A percentile compares a stretch with the other conserved stretches of the same genome.
Evolutionary conservation across 2,113 vertebrate genomes (phyloP).

Genomic region (Aegithalos caudatus): DNA sequence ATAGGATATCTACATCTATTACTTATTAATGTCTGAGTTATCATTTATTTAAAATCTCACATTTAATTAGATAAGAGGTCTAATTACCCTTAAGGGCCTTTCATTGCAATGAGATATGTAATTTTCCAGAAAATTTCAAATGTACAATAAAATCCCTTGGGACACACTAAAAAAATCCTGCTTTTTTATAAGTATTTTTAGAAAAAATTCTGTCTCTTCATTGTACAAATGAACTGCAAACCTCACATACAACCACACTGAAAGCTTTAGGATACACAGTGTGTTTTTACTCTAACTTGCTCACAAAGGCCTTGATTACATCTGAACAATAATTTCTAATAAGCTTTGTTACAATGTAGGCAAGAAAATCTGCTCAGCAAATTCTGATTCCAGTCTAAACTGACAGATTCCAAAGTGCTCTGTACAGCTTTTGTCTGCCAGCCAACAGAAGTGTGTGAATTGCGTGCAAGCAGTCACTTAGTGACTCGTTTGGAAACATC

Average conservation of each 20-base stretch:
- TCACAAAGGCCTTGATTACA: neutral
- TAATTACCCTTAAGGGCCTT: neutral
- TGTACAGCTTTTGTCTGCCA: neutral
- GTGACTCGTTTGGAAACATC: neutral
- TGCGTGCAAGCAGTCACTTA: slow-evolving; percentile 6
- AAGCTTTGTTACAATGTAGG: neutral
- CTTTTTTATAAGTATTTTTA: neutral
- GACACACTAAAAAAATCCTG: neutral
- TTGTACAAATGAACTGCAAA: neutral
- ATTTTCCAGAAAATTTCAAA: neutral
- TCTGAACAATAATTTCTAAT: neutral
- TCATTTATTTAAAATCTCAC: neutral
- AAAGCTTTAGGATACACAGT: neutral
- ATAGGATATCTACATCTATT: neutral
- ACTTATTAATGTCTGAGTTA: neutral
- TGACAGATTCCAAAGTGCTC: neutral
- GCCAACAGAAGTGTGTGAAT: neutral
- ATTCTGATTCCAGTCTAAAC: neutral
- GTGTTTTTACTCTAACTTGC: neutral
- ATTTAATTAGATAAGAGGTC: neutral
- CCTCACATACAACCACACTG: neutral
- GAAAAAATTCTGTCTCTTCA: neutral
- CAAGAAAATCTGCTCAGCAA: neutral
- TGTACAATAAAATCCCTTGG: neutral
- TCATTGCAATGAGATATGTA: neutral